Evolutionary conservation across 2,888 invertebrate species (phyloP), one percentile per base, ranked within the genome.

Genomic region (Lissonota sp.): DNA sequence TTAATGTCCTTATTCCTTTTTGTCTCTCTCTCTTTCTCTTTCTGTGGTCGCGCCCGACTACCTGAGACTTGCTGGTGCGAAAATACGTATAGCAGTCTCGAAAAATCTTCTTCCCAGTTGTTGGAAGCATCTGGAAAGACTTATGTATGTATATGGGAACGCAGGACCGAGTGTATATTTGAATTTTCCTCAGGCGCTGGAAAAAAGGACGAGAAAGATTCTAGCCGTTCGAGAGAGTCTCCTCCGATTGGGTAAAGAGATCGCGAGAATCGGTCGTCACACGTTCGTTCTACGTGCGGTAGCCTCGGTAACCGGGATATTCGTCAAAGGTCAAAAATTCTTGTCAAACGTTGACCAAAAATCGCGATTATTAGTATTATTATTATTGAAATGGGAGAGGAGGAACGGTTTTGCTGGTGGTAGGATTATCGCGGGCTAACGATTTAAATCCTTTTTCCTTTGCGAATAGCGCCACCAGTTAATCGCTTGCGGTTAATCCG

Each of bases 41-140:
- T 70, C 69, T 74, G 40, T 37, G 53, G 72, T 57, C 26, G 49
- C 72, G 57, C 44, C 16, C 26, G 42, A 49, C 66, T 78, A 75
- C 69, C 71, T 66, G 80, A 62, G 66, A 66, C 10, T 12, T 42
- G 60, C 60, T 58, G 67, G 76, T 57, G 72, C 76, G 55, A 67
- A 72, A 63, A 7, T 67, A 74, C 46, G 39, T 67, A 40, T 51
- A 51, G 39, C n/a, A n/a, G 42, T 40, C 63, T 46, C 69, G 40
- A 57, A 79, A 58, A 66, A 80, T 80, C 53, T 49, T 62, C 26
- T 10, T 58, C 72, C 71, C 58, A 57, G 64, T 78, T 79, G 82
- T 75, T 74, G 64, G 7, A 39, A 77, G 86, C 90, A 91, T 90
- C 90, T 91, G 90, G 90, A 90, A 90, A 80, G 90, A 88, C 90